These are phyloP conservation scores for Toxotes lorentzi DNA, from an alignment of 2,797 vertebrate genomes.

Conservation along the genomic window DNA sequence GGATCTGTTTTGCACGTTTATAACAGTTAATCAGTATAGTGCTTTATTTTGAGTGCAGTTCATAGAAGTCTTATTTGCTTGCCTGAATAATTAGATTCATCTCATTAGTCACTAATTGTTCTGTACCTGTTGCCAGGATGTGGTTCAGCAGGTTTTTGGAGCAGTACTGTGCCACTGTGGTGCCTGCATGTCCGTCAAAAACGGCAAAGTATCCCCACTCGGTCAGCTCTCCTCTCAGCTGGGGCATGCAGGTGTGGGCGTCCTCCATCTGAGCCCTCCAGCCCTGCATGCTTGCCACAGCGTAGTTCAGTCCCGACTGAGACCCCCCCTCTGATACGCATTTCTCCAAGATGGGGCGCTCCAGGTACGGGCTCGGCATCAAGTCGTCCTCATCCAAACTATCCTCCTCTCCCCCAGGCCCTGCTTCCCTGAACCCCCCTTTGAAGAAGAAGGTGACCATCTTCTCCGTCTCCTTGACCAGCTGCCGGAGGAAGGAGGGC, in stretches of 20 bases:
- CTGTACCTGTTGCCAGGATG: slow-evolving; percentile 84
- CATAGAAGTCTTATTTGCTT: background rate
- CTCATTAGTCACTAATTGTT: background rate
- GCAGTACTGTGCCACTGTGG: slow-evolving; percentile 86
- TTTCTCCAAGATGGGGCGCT: slow-evolving; percentile 83
- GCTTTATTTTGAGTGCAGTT: background rate
- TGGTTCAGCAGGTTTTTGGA: slow-evolving; percentile 85
- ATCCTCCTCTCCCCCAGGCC: slow-evolving; percentile 46
- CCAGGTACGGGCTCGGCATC: slow-evolving; percentile 79
- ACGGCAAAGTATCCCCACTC: slow-evolving; percentile 88
- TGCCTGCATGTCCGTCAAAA: slow-evolving; percentile 88
- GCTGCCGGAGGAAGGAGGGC: slow-evolving; percentile 84
- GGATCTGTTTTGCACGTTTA: background rate
- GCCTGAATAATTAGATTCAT: background rate
- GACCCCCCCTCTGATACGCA: slow-evolving; percentile 78
- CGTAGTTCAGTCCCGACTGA: slow-evolving; percentile 77
- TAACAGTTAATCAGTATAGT: background rate
- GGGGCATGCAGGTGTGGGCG: slow-evolving; percentile 83
- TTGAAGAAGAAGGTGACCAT: slow-evolving; percentile 88
- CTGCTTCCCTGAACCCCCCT: slow-evolving; percentile 68
- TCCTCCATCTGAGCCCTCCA: slow-evolving; percentile 90
- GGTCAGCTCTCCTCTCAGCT: slow-evolving; percentile 74
- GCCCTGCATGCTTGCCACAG: slow-evolving; percentile 87
- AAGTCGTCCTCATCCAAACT: slow-evolving; percentile 64
- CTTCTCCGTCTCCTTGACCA: slow-evolving; percentile 86